These are phyloP conservation scores for Pachyuromys duprasi DNA, from an alignment of 2,797 vertebrate species.

Conservation along the genomic window DNA sequence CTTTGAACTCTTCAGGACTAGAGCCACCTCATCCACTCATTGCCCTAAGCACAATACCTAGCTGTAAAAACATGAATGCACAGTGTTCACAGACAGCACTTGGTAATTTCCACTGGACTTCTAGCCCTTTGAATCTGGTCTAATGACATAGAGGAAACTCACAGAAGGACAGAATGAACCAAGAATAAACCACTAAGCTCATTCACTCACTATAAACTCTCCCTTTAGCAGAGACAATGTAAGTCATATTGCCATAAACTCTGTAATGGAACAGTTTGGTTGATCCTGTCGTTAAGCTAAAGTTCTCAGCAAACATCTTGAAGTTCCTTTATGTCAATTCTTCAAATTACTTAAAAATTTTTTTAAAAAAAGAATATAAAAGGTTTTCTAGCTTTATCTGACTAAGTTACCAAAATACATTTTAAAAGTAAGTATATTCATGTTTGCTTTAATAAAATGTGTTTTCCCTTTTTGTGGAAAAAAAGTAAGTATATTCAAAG, in stretches of 20 bases:
- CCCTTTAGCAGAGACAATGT: background rate
- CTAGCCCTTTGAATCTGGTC: background rate
- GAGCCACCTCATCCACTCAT: background rate
- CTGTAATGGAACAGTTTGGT: background rate
- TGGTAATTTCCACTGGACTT: background rate
- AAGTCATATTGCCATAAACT: background rate
- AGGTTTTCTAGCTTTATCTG: conserved; percentile 25
- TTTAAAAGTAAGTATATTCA: conserved; percentile 16
- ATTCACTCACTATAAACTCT: background rate
- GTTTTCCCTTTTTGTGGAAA: too few species aligned
- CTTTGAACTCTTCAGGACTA: background rate
- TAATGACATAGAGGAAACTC: background rate
- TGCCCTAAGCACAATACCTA: background rate
- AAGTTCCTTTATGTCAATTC: background rate
- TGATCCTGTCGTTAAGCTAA: background rate
- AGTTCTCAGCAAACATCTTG: background rate
- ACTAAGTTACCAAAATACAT: conserved; percentile 19
- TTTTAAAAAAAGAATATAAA: background rate
- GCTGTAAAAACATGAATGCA: background rate
- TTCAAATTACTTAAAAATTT: background rate
- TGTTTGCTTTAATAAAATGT: too few species aligned
- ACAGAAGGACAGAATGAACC: background rate
- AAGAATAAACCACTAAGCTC: background rate
- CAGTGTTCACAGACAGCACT: background rate
- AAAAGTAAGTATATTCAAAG: conserved; percentile 11